Conservation (phyloP, 2,888 invertebrate species). For the Pollenia angustigena region DNA sequence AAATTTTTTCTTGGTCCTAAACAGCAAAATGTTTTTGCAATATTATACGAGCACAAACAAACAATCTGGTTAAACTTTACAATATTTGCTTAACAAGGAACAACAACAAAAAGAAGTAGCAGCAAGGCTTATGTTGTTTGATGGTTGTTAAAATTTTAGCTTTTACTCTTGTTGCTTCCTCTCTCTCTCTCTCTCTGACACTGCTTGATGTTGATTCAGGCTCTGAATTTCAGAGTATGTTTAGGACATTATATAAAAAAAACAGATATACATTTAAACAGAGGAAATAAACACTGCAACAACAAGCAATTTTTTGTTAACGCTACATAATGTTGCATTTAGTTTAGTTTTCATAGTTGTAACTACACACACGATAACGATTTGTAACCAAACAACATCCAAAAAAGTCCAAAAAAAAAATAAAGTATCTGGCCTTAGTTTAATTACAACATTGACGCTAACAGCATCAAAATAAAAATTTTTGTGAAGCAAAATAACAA, state of each 20-base stretch:
- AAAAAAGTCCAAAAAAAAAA: neutral
- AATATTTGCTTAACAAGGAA: constrained; percentile 49
- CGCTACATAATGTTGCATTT: constrained; percentile 69
- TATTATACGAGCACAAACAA: constrained; percentile 44
- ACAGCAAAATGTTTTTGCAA: constrained; percentile 43
- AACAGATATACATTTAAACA: neutral
- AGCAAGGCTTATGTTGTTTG: constrained; percentile 46
- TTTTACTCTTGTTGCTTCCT: neutral
- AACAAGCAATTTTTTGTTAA: constrained; percentile 40
- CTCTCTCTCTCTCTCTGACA: neutral
- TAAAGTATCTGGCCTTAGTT: constrained; percentile 55
- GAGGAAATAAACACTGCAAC: constrained; percentile 1
- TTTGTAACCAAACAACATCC: constrained; percentile 37
- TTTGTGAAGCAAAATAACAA: constrained; percentile 5
- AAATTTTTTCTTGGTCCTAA: neutral
- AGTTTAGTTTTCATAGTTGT: constrained; percentile 66
- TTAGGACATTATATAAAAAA: neutral
- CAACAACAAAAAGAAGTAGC: constrained; percentile 28
- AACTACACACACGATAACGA: constrained; percentile 61
- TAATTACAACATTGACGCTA: constrained; percentile 70
- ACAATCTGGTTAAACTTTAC: constrained; percentile 53
- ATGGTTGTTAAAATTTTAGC: constrained; percentile 41
- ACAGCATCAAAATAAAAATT: constrained; percentile 53
- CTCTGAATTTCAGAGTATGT: too few species aligned
- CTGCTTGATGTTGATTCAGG: constrained; percentile 48